Percentiles rank a stretch among this genome's conserved stretches.
Evolutionary conservation across 2,797 vertebrate genomes (phyloP).

Genomic region (Alosa sapidissima): DNA sequence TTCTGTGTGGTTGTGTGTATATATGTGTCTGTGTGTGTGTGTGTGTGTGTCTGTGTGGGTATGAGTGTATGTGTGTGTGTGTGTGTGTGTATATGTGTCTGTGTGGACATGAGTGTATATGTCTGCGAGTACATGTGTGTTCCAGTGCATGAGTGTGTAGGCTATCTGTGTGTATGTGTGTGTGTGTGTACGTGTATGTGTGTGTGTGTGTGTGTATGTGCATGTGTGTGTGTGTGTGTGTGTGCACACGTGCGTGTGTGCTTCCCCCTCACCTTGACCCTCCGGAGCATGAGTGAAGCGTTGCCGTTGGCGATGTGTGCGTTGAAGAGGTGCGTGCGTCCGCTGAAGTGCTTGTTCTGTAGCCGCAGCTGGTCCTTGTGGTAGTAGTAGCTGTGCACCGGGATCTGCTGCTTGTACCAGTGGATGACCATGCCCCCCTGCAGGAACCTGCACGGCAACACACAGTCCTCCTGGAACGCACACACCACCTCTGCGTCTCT

Average conservation of each 20-base stretch:
- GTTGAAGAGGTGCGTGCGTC: conserved; percentile 78
- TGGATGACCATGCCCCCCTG: conserved; percentile 75
- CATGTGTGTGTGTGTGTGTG: neutral
- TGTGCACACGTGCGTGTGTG: no score
- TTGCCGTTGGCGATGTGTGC: conserved; percentile 77
- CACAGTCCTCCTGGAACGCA: conserved; percentile 74
- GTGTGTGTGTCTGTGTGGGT: no score
- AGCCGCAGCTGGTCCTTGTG: conserved; percentile 70
- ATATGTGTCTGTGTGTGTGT: no score
- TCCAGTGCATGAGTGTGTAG: neutral
- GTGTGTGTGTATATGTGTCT: no score
- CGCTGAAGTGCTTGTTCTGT: conserved; percentile 74
- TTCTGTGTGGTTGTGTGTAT: no score
- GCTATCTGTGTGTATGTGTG: no score
- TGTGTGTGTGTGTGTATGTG: neutral
- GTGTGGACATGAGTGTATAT: no score
- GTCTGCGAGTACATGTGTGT: no score
- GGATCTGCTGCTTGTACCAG: conserved; percentile 76
- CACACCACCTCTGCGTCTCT: conserved; percentile 71
- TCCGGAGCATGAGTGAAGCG: conserved; percentile 79
- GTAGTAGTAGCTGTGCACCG: conserved; percentile 80
- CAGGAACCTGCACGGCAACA: conserved; percentile 76
- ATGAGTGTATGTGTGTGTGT: no score
- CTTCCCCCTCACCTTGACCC: conserved; percentile 56
- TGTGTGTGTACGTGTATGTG: neutral